Evolutionary conservation across 1,140 invertebrate genomes (phyloP), one percentile per base, ranked within the genome.

Genomic region (Monomorium pharaonis): DNA sequence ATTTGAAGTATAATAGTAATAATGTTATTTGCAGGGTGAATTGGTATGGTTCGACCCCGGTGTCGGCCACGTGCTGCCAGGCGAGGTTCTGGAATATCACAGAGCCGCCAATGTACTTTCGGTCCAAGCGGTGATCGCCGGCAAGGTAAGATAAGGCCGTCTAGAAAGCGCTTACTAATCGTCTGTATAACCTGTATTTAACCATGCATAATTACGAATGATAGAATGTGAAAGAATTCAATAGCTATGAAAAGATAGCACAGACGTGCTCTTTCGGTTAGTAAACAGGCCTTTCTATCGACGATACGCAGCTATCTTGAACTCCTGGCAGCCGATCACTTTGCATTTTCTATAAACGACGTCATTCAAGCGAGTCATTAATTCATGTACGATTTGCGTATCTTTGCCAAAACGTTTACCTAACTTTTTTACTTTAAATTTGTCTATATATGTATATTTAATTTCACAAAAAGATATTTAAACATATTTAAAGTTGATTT

Each of bases 21-120:
- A 2, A 65, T 81, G 18, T 51, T 56, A 88, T 91, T 94, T 89
- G 5, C 91, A 95, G 95, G 98, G 98, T 65, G 98, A 98, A 93
- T 96, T 98, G 94, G 98, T 99, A 89, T 99, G 98, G 98, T 99
- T 98, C 95, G 98, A 98, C 95, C 98, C 98, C 49, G 97, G 98
- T 18, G 96, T 98, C 89, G 98, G 98, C 44, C 97, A 98, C 95
- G 97, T 98, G 89, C 96, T 98, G 90, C 98, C 98, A 58, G 98
- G 98, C 75, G 97, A 98, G 94, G 97, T 99, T 76, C 95, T 98
- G 86, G 98, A 98, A 93, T 98, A 97, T 87, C 98, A 98, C 94
- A 96, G 97, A 89, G 97, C 98, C 62, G 98, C 98, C 47, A 97
- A 98, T 94, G 98, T 98, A 56, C 96, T 98, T 90, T 98, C 98